Evolutionary conservation across 2,113 vertebrate genomes (phyloP).

Genomic region (Podocnemis expansa): DNA sequence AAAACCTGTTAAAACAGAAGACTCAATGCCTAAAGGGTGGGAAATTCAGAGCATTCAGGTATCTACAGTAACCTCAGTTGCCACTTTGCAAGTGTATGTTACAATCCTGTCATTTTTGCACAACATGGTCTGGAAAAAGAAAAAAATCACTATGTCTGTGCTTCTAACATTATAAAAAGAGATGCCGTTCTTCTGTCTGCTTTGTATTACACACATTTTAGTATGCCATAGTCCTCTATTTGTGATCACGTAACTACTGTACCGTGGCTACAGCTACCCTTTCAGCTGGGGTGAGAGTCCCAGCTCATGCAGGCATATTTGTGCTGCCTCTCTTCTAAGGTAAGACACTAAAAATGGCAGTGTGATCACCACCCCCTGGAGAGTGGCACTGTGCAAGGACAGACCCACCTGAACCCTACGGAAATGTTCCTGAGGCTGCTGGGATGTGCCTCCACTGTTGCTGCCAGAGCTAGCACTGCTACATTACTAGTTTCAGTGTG

Average conservation of each 20-base stretch:
- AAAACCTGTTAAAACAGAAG: neutral
- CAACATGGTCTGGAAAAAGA: neutral
- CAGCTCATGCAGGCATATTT: neutral
- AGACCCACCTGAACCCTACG: neutral
- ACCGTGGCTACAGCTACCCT: neutral
- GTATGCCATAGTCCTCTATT: neutral
- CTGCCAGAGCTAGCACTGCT: too few species aligned
- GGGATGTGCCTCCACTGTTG: too few species aligned
- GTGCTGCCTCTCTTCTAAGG: neutral
- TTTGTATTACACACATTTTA: accelerated
- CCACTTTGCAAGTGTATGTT: neutral
- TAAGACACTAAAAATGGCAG: neutral
- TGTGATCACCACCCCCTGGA: neutral
- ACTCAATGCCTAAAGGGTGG: neutral
- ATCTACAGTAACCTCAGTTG: neutral
- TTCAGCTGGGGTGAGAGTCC: neutral
- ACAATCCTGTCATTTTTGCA: neutral
- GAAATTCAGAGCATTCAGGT: neutral
- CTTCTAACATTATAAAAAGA: neutral
- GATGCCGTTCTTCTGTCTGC: too few species aligned
- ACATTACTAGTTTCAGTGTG: too few species aligned
- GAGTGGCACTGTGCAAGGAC: neutral
- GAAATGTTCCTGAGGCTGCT: neutral
- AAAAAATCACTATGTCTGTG: neutral
- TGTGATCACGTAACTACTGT: neutral